Evolutionary conservation across 1,140 invertebrate genomes (phyloP).

Genomic region (Macrosteles quadrilineatus): DNA sequence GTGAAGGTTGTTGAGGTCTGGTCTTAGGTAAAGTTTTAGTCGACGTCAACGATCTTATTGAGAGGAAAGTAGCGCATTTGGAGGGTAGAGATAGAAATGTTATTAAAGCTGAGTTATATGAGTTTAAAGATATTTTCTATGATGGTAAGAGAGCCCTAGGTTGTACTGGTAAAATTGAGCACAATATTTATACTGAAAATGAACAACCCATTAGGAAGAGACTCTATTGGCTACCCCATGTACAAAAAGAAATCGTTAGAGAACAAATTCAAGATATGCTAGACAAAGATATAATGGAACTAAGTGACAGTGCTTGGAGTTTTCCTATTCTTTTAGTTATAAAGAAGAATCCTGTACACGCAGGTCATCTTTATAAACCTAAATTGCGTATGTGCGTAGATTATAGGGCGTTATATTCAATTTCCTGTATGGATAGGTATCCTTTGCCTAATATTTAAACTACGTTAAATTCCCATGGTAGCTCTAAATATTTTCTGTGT

Average conservation of each 20-base stretch:
- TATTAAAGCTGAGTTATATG: not conserved
- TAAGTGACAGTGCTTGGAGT: too few relatives aligned
- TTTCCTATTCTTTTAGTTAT: not conserved
- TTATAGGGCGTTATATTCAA: not conserved
- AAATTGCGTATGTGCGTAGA: not conserved
- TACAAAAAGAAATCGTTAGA: too few relatives aligned
- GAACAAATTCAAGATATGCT: too few relatives aligned
- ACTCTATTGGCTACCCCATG: not conserved
- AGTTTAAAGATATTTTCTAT: too few relatives aligned
- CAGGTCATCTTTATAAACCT: not conserved
- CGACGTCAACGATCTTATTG: not conserved
- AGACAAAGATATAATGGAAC: too few relatives aligned
- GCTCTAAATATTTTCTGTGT: not conserved
- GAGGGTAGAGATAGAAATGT: not conserved
- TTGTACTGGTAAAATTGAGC: not conserved
- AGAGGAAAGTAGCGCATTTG: not conserved
- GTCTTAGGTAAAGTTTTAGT: not conserved
- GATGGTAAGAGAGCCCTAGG: not conserved
- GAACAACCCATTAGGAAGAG: not conserved
- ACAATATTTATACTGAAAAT: too few relatives aligned
- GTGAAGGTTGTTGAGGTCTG: too few relatives aligned
- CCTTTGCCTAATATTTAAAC: not conserved
- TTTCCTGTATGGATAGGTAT: not conserved
- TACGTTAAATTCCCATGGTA: not conserved
- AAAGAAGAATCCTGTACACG: not conserved